Percentiles rank a stretch among this genome's conserved stretches.
phyloP scores from a whole-genome alignment of 1,140 invertebrate species.

The Gryllus bimaculatus region DNA sequence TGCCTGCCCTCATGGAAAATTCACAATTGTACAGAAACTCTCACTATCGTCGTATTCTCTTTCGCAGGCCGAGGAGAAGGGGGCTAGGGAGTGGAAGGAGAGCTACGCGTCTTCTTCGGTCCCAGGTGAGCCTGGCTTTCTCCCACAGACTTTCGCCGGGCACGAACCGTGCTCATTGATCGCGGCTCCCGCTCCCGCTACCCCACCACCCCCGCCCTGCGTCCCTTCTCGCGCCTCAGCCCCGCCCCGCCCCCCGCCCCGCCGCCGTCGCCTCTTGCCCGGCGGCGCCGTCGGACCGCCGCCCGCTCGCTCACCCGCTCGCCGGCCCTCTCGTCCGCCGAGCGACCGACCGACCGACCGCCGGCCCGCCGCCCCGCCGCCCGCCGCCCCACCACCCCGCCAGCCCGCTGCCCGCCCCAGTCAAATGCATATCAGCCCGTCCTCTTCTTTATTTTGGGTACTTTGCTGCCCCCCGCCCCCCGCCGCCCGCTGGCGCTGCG shows the following conservation, averaged over 20 bases:
- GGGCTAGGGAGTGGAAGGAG: background rate
- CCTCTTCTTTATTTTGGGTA: background rate
- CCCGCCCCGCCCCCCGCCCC: too few relatives aligned
- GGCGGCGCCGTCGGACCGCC: too few relatives aligned
- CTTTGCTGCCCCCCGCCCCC: background rate
- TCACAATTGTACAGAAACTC: constrained; percentile 13
- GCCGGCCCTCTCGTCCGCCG: too few relatives aligned
- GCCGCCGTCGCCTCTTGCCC: background rate
- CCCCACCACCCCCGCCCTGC: background rate
- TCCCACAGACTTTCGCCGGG: background rate
- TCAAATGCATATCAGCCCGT: constrained; percentile 1
- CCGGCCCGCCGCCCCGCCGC: too few relatives aligned
- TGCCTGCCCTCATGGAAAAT: constrained; percentile 16
- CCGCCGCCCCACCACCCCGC: too few relatives aligned
- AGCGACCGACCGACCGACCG: background rate
- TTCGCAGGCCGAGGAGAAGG: background rate
- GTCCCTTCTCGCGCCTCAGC: too few relatives aligned
- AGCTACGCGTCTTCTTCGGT: background rate
- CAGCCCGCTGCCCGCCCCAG: background rate
- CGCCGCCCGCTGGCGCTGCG: background rate
- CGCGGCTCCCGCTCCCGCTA: background rate
- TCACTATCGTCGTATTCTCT: constrained; percentile 12
- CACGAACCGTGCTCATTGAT: background rate
- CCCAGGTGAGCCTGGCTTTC: background rate
- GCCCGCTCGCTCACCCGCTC: background rate